These are phyloP conservation scores for Gymnocephalus cernua DNA, from an alignment of 2,113 vertebrate genomes.

Conservation along the genomic window DNA sequence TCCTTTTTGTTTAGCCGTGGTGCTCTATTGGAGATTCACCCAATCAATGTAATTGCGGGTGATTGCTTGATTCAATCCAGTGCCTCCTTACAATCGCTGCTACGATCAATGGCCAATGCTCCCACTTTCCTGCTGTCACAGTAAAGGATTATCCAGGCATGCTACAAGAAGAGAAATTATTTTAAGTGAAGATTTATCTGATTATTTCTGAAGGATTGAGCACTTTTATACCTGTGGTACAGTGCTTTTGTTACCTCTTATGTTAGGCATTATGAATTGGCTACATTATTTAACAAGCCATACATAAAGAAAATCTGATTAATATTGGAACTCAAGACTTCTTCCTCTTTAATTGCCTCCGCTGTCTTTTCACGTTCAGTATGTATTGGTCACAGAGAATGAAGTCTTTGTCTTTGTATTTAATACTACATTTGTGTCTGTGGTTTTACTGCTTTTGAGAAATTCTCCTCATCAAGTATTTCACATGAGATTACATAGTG, in stretches of 20 bases:
- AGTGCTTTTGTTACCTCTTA: neutral
- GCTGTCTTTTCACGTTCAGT: conserved; percentile 23
- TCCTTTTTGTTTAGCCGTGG: conserved; percentile 75
- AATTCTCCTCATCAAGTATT: neutral
- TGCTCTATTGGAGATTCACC: conserved; percentile 71
- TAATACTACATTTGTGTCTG: conserved; percentile 14
- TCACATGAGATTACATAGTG: neutral
- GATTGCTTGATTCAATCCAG: conserved; percentile 76
- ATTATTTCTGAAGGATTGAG: conserved; percentile 53
- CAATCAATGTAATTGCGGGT: conserved; percentile 82
- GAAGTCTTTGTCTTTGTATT: conserved; percentile 30
- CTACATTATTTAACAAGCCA: conserved; percentile 21
- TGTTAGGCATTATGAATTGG: conserved; percentile 19
- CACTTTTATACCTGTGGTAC: conserved; percentile 9
- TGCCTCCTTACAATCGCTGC: conserved; percentile 62
- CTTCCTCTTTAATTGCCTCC: conserved; percentile 14
- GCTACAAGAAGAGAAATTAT: conserved; percentile 35
- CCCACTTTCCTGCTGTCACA: conserved; percentile 44
- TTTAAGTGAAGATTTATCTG: conserved; percentile 47
- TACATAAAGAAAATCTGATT: conserved; percentile 23
- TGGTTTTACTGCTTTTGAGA: conserved; percentile 23
- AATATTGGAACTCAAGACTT: conserved; percentile 20
- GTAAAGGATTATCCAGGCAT: conserved; percentile 51
- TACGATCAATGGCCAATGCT: conserved; percentile 63
- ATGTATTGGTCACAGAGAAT: neutral